Evolutionary conservation across 1,140 invertebrate genomes (phyloP), one percentile per base, ranked within the genome.

Genomic region (Frieseomelitta varia): DNA sequence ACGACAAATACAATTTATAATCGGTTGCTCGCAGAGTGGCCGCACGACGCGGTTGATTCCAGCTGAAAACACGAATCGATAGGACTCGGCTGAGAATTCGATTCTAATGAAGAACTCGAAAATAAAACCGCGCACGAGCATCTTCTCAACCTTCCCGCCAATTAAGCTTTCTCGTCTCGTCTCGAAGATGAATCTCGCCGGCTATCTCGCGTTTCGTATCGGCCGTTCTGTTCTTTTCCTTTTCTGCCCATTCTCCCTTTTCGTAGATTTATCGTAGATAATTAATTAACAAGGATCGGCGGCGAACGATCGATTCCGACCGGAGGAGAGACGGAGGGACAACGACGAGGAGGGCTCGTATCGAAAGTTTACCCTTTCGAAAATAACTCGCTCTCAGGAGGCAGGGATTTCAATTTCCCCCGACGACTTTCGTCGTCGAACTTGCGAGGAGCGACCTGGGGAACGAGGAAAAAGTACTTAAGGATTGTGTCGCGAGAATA

Each of bases 281-380:
- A 73, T 84, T 84, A 84, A 84, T 84, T 84, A 84, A 34, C 83
- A 73, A 56, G 69, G 39, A 51, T n/a, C 69, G 10, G 34, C 30
- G 51, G 34, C 27, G 47, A 74, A 56, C 56, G 71, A 67, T 30
- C 56, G 34, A 14, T 39, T 27, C 34, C 30, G 19, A 19, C 30
- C 56, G n/a, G n/a, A 61, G 63, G 34, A 79, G 65, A 39, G 47
- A 17, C 17, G 30, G 63, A 67, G 4, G 17, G 17, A 30, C 11
- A 67, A 2, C 63, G 19, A 27, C 3, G 15, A 6, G 15, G 27
- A 6, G 15, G 15, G 6, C 11, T 61, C 15, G 53, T 51, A 10
- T 27, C 19, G 76, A 79, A 73, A 84, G 76, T 79, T 79, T 79
- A 39, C 19, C 21, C 75, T 24, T n/a, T 2, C 24, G 14, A 39